Percentiles rank a stretch among this genome's conserved stretches.
phyloP scores from a whole-genome alignment of 2,113 vertebrate genomes.

The Ellobius talpinus region DNA sequence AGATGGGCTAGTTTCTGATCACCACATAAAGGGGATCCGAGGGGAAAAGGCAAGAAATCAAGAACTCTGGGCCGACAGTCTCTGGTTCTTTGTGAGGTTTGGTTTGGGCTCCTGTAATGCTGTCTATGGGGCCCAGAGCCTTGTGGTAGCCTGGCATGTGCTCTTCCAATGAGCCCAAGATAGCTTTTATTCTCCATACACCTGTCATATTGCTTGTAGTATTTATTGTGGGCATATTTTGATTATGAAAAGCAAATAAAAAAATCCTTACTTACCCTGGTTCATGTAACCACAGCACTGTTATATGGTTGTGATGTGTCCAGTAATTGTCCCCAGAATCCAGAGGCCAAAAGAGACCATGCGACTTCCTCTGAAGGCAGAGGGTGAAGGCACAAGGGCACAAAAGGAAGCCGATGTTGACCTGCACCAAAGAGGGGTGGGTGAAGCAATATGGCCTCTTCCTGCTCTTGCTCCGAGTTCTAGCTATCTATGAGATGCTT shows the following conservation, averaged over 20 bases:
- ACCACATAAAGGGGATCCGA: background rate
- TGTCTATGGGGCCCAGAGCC: background rate
- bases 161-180: background rate
- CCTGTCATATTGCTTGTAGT: background rate
- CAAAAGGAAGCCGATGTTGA: background rate
- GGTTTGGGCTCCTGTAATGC: background rate
- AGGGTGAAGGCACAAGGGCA: background rate
- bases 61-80: background rate
- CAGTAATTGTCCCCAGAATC: background rate
- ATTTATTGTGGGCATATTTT: background rate
- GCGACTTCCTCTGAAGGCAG: background rate
- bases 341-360: background rate
- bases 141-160: background rate
- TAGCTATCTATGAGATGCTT: background rate
- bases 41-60: background rate
- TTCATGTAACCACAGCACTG: background rate
- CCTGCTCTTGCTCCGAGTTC: background rate
- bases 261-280: background rate
- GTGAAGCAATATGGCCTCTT: background rate
- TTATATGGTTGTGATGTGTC: background rate
- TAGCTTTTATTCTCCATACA: background rate
- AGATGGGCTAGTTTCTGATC: too few relatives aligned
- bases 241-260: conserved; percentile 18
- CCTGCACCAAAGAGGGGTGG: background rate
- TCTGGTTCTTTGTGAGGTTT: background rate